Percentiles rank a stretch among this genome's conserved stretches.
phyloP scores from a whole-genome alignment of 2,888 invertebrate species.

The Iselma pallidipennis region DNA sequence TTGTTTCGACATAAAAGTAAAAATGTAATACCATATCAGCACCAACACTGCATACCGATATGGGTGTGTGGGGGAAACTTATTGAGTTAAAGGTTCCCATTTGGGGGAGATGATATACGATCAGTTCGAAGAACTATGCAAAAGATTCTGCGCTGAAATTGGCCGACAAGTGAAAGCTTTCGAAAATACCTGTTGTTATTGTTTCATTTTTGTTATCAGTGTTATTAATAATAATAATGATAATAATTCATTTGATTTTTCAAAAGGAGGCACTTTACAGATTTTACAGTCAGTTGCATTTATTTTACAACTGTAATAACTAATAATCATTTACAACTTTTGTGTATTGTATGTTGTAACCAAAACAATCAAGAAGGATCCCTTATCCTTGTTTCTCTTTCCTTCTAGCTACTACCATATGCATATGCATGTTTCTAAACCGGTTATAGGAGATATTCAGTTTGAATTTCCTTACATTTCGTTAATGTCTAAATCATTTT shows the following conservation, averaged over 20 bases:
- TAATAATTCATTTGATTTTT: neutral
- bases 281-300: neutral
- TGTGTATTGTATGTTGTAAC: neutral
- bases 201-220: neutral
- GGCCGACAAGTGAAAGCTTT: neutral
- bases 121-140: constrained; percentile 25
- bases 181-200: neutral
- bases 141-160: constrained; percentile 5
- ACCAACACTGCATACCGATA: constrained; percentile 35
- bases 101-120: constrained; percentile 9
- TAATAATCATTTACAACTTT: neutral
- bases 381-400: neutral
- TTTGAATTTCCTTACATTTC: neutral
- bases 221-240: neutral
- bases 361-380: neutral
- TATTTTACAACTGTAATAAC: neutral
- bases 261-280: neutral
- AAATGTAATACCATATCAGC: constrained; percentile 39
- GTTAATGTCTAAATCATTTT: constrained; percentile 2
- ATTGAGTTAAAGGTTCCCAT: constrained; percentile 30
- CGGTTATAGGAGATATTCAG: neutral
- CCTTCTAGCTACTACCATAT: neutral
- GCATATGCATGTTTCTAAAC: neutral
- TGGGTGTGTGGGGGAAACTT: constrained; percentile 5
- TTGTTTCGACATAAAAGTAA: constrained; percentile 41